Conservation (phyloP, 2,113 vertebrate species). For the Psettodes erumei region DNA sequence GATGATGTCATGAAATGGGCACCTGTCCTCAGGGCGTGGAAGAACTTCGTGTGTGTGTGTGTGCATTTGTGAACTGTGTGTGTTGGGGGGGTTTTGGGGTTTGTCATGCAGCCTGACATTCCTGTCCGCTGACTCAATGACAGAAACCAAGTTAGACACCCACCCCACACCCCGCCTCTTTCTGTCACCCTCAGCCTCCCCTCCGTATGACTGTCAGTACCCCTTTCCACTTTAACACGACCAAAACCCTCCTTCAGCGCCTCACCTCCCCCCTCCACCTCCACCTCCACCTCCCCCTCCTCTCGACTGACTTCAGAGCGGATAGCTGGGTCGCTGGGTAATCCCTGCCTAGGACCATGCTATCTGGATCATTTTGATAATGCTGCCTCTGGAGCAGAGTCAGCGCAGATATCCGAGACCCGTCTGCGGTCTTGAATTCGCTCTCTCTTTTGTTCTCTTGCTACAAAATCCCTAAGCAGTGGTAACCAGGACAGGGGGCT, state of each 20-base stretch:
- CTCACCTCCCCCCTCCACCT: constrained; percentile 17
- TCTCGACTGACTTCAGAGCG: constrained; percentile 46
- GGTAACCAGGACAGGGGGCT: constrained; percentile 32
- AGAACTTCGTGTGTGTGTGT: constrained; percentile 33
- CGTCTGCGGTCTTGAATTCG: constrained; percentile 39
- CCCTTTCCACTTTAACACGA: constrained; percentile 63
- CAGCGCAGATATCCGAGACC: constrained; percentile 53
- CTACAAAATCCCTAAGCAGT: constrained; percentile 43
- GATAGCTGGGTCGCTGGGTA: constrained; percentile 58
- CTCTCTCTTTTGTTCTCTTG: constrained; percentile 33
- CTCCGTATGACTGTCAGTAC: constrained; percentile 59
- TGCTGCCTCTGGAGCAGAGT: constrained; percentile 49
- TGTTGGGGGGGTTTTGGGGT: constrained; percentile 62
- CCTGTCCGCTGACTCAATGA: constrained; percentile 81
- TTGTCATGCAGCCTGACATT: constrained; percentile 82
- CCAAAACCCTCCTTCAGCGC: constrained; percentile 32
- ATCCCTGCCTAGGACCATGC: constrained; percentile 59
- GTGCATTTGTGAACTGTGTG: constrained; percentile 25
- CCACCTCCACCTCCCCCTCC: constrained; percentile 4
- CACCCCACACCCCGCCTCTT: constrained; percentile 36
- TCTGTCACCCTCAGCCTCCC: constrained; percentile 58
- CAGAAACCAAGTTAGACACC: constrained; percentile 71
- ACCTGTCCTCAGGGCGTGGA: constrained; percentile 73
- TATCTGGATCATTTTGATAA: constrained; percentile 69
- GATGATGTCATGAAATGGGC: constrained; percentile 80